Conservation (phyloP, 1,140 invertebrate genomes). For the Megalonaias nervosa region DNA sequence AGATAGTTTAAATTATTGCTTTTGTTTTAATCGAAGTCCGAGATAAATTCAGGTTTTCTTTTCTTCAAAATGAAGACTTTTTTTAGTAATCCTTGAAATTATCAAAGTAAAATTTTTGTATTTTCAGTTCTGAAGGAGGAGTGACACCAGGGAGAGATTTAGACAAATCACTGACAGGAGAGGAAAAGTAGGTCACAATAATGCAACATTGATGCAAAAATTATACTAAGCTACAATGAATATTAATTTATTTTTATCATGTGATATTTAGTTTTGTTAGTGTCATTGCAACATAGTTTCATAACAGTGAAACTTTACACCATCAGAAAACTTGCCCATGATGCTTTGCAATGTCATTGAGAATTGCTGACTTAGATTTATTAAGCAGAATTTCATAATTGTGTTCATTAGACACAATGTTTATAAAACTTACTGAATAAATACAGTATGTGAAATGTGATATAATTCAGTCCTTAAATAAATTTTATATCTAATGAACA, state of each 20-base stretch:
- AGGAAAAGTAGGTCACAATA: constrained; percentile 74
- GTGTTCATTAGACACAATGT: no score
- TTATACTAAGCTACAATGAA: background rate
- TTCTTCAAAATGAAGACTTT: background rate
- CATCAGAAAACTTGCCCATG: background rate
- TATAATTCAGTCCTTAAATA: no score
- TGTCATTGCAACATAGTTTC: background rate
- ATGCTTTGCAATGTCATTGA: background rate
- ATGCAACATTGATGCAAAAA: background rate
- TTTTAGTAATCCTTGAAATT: background rate
- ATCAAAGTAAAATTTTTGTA: constrained; percentile 14
- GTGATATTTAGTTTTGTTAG: background rate
- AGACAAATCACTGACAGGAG: constrained; percentile 76
- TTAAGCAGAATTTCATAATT: background rate
- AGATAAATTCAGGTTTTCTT: background rate
- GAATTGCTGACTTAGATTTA: no score
- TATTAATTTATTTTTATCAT: background rate
- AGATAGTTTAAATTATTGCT: background rate
- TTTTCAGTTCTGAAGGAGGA: constrained; percentile 74
- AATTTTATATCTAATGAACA: no score
- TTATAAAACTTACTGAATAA: no score
- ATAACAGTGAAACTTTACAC: background rate
- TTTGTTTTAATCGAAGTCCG: background rate
- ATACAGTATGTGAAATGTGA: no score
- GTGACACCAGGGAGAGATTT: constrained; percentile 78